Evolutionary conservation across 2,888 invertebrate species (phyloP).

Genomic region (Lycocerus yunnanus): DNA sequence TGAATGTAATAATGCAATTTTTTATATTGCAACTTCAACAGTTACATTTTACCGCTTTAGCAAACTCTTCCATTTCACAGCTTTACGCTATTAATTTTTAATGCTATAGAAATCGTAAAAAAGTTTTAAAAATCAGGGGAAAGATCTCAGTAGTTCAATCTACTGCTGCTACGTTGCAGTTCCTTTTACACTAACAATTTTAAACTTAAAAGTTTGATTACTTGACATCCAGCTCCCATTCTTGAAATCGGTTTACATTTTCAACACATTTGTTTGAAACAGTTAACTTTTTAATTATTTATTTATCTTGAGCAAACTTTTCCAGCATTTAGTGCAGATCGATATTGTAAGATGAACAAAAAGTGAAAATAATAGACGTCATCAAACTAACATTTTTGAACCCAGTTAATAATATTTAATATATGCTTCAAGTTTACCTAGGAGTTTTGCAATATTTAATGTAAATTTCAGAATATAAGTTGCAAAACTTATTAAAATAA

Average conservation of each 20-base stretch:
- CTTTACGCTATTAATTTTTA: not conserved
- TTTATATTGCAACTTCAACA: not conserved
- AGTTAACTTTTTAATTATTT: not conserved
- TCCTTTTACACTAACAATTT: not conserved
- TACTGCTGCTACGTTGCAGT: not conserved
- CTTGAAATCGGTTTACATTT: not conserved
- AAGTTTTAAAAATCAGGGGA: not conserved
- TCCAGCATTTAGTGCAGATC: not conserved
- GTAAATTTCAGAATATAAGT: not conserved
- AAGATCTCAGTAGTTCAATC: not conserved
- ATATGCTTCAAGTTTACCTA: not conserved
- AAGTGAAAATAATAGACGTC: not conserved
- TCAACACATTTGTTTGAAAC: not conserved
- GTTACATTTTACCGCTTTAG: not conserved
- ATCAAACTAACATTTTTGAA: not conserved
- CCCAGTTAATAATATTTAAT: not conserved
- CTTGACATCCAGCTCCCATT: not conserved
- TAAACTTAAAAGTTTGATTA: not conserved
- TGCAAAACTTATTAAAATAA: not conserved
- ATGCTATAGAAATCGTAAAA: not conserved
- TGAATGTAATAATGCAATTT: not conserved
- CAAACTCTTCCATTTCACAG: not conserved
- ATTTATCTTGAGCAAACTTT: not conserved
- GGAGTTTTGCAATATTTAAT: not conserved
- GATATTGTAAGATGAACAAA: not conserved